Evolutionary conservation across 2,797 vertebrate species (phyloP), one percentile per base, ranked within the genome.

Genomic region (Parotocinclus haroldoi): DNA sequence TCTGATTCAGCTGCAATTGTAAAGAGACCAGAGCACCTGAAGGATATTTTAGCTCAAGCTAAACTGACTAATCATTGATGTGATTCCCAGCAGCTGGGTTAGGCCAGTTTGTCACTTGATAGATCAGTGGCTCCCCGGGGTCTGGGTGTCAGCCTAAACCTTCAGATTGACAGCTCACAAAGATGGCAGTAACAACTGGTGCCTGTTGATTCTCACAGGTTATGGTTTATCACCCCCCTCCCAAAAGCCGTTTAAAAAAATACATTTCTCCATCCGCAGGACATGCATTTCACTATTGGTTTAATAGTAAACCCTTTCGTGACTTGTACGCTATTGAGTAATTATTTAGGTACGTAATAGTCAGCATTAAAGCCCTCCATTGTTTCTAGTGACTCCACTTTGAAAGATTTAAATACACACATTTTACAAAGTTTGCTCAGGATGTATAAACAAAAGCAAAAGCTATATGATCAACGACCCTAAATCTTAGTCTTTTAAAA

Each of bases 121-220:
- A 76, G 54, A 72, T 69, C 55, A 59, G 27, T 58, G 68, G 66
- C 64, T 66, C 71, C 63, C 42, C 60, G 58, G 48, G 66, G 71
- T 72, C 54, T 76, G 60, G 59, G 51, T 79, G 59, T 66, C 56
- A 76, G 66, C 62, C 60, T 62, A 78, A 75, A 77, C 67, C 66
- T 58, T 65, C 49, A 39, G 40, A 27, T 48, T 85, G 78, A 80
- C 84, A 81, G 72, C 62, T 82, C 80, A 81, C 76, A 78, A 60
- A 86, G 79, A 81, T 80, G 78, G 74, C 69, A 81, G 81, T 72
- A 83, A 79, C 86, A 90, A 87, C 88, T 89, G 86, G 79, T 76
- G 62, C 68, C 50, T 66, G 52, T 66, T 49, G 8, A 37, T 54
- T 42, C 44, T 54, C 14, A 64, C 48, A 44, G 19, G 51, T 8